Evolutionary conservation across 2,113 vertebrate species (phyloP).

Genomic region (Plestiodon gilberti): DNA sequence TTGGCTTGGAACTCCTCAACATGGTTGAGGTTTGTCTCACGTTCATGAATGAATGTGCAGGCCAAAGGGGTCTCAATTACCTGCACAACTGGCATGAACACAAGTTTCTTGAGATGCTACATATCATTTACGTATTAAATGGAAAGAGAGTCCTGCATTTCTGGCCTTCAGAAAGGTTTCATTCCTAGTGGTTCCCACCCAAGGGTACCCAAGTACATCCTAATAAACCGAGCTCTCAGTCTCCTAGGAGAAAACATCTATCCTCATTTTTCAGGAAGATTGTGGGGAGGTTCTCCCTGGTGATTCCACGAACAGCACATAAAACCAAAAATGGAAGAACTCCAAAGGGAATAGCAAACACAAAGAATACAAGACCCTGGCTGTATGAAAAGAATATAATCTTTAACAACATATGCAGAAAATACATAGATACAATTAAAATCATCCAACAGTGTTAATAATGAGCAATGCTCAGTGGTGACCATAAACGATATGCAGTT

Average conservation of each 20-base stretch:
- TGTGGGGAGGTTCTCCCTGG: too few species aligned
- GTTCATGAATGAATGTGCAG: not conserved
- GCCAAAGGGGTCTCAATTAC: not conserved
- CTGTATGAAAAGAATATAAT: too few species aligned
- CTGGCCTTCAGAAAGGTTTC: not conserved
- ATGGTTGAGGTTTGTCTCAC: not conserved
- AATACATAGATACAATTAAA: too few species aligned
- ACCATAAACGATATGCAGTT: too few species aligned
- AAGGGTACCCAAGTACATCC: not conserved
- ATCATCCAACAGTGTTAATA: too few species aligned
- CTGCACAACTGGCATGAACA: not conserved
- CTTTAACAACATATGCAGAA: too few species aligned
- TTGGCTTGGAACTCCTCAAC: not conserved
- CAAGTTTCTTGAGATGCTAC: not conserved
- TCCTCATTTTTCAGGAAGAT: conserved; percentile 11
- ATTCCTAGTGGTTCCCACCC: not conserved
- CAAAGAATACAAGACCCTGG: too few species aligned
- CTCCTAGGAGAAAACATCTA: not conserved
- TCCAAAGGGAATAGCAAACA: too few species aligned
- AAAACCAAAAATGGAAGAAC: too few species aligned
- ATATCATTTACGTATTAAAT: not conserved
- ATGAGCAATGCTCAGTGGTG: too few species aligned
- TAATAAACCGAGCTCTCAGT: not conserved
- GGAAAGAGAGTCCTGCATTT: not conserved
- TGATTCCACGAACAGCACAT: too few species aligned